Evolutionary conservation across 1,140 invertebrate species (phyloP).

Genomic region (Protaetia brevitarsis): DNA sequence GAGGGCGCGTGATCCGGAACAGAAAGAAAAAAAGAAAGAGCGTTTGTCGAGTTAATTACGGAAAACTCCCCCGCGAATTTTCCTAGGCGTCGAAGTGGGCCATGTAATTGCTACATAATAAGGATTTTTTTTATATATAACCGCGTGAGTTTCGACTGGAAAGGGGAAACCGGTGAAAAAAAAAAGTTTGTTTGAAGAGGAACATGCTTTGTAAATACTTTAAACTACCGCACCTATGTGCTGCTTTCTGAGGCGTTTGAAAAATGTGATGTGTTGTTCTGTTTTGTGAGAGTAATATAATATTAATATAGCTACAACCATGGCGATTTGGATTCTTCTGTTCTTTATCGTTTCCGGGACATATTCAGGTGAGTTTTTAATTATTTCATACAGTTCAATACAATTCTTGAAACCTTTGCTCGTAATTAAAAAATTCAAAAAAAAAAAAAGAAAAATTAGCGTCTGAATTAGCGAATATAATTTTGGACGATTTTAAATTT

Average conservation of each 20-base stretch:
- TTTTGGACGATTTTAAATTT: too few relatives aligned
- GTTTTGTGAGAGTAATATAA: conserved; percentile 20
- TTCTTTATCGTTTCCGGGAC: conserved; percentile 22
- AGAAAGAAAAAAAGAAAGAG: neutral
- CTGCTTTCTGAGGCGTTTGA: neutral
- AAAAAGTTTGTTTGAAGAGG: conserved; percentile 22
- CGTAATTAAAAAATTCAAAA: too few relatives aligned
- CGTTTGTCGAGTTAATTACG: neutral
- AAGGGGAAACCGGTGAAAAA: neutral
- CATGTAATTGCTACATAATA: conserved; percentile 2
- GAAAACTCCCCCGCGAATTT: neutral
- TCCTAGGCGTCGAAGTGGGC: neutral
- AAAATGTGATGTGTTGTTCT: conserved; percentile 26
- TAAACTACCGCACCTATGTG: neutral
- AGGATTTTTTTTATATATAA: neutral
- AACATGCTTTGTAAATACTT: conserved; percentile 5
- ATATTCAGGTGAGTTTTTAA: conserved; percentile 3
- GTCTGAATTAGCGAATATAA: too few relatives aligned
- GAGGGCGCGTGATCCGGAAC: conserved; percentile 18
- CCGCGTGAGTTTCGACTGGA: neutral
- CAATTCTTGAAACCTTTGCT: too few relatives aligned
- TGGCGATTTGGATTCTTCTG: conserved; percentile 25
- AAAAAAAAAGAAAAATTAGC: too few relatives aligned
- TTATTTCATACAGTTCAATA: too few relatives aligned
- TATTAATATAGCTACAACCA: conserved; percentile 12